A percentile compares a stretch with the other conserved stretches of the same genome.
These are phyloP conservation scores for Casuarius casuarius DNA, from an alignment of 2,113 vertebrate species.

Conservation along the genomic window DNA sequence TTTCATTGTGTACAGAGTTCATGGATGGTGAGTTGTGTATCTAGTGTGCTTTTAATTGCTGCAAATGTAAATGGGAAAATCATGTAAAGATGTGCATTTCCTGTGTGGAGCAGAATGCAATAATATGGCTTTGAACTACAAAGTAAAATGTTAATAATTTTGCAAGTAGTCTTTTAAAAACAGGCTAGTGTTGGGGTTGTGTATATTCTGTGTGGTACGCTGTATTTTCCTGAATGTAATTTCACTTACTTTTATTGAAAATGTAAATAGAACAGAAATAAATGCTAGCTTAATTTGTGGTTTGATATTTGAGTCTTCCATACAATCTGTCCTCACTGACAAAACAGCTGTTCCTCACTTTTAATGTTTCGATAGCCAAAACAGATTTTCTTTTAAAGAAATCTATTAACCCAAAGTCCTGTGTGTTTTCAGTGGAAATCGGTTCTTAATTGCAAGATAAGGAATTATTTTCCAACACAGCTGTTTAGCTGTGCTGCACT, in stretches of 20 bases:
- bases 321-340: slow-evolving; percentile 77
- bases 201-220: neutral
- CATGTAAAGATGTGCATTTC: neutral
- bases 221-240: slow-evolving; percentile 47
- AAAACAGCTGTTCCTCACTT: slow-evolving; percentile 80
- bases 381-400: slow-evolving; percentile 77
- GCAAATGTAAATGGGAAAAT: neutral
- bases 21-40: slow-evolving; percentile 93
- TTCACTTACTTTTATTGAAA: slow-evolving; percentile 77
- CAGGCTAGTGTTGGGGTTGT: neutral
- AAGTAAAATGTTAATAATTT: slow-evolving; percentile 1
- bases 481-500: slow-evolving; percentile 49
- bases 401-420: slow-evolving; percentile 80
- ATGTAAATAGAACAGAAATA: slow-evolving; percentile 79
- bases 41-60: neutral
- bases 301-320: slow-evolving; percentile 71
- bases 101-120: neutral
- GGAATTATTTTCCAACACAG: slow-evolving; percentile 69
- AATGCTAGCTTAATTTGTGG: slow-evolving; percentile 65
- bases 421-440: slow-evolving; percentile 70
- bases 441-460: slow-evolving; percentile 75
- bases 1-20: slow-evolving; percentile 98
- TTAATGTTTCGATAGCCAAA: slow-evolving; percentile 75
- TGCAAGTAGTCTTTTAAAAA: neutral
- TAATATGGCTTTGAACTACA: neutral